phyloP scores from a whole-genome alignment of 1,140 invertebrate species.

The Lithobius niger region DNA sequence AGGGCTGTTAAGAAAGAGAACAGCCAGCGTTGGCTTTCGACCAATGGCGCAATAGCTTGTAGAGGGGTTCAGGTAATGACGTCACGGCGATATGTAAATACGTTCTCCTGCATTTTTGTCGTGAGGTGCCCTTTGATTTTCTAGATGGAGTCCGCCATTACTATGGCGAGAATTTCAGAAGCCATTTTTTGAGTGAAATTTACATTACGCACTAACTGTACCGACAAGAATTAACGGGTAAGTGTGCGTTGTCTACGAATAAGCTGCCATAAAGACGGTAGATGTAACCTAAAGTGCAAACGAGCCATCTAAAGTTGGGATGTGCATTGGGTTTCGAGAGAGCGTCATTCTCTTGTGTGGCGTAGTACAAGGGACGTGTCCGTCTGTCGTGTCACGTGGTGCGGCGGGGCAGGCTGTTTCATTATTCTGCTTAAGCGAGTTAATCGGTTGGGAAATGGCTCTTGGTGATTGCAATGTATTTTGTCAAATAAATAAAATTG shows the following conservation, averaged over 20 bases:
- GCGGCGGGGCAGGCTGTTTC: neutral
- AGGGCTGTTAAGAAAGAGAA: too few species aligned
- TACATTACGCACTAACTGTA: neutral
- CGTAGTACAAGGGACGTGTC: conserved; percentile 6
- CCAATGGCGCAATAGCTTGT: neutral
- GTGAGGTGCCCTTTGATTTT: neutral
- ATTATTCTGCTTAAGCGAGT: neutral
- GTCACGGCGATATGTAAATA: conserved; percentile 1
- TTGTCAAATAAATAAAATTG: neutral
- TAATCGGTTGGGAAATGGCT: neutral
- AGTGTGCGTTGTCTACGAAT: neutral
- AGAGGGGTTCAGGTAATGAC: conserved; percentile 1
- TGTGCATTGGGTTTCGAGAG: neutral
- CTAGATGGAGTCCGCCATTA: neutral
- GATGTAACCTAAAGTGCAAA: neutral
- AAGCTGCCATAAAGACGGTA: neutral
- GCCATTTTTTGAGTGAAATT: neutral
- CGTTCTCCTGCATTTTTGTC: neutral
- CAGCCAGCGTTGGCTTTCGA: neutral
- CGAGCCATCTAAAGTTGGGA: too few species aligned
- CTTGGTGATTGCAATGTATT: neutral
- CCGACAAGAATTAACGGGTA: neutral
- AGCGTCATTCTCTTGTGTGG: neutral
- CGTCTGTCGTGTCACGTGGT: conserved; percentile 5
- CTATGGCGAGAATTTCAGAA: neutral